Conservation (phyloP, 2,888 invertebrate genomes). For the Lepidochitona cinerea region DNA sequence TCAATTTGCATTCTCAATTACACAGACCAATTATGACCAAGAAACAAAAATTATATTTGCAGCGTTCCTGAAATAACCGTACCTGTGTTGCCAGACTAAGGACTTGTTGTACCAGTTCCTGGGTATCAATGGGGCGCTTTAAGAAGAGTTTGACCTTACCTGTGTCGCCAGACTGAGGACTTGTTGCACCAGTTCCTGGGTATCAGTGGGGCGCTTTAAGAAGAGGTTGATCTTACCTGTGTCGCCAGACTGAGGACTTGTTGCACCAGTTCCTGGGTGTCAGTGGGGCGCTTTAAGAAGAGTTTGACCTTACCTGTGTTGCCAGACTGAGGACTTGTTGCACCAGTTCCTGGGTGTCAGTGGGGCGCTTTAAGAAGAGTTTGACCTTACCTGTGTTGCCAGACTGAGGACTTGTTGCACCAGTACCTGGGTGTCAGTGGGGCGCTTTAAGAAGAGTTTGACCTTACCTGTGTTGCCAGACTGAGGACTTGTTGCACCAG, state of each 20-base stretch:
- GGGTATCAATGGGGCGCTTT: slow-evolving; percentile 97
- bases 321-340: slow-evolving; percentile 82
- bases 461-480: slow-evolving; percentile 77
- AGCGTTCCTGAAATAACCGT: too few relatives aligned
- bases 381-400: slow-evolving; percentile 95
- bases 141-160: slow-evolving; percentile 99
- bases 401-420: slow-evolving; percentile 86
- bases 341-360: slow-evolving; percentile 98
- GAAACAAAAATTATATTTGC: too few relatives aligned
- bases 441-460: slow-evolving; percentile 97
- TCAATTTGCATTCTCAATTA: too few relatives aligned
- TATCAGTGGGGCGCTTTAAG: slow-evolving; percentile 97
- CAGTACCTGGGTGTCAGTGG: slow-evolving; percentile 97
- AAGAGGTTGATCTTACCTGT: slow-evolving; percentile 88
- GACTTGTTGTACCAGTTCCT: slow-evolving; percentile 96
- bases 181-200: slow-evolving; percentile 98
- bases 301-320: slow-evolving; percentile 83
- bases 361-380: slow-evolving; percentile 96
- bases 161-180: slow-evolving; percentile 78
- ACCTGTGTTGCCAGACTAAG: slow-evolving; percentile 73
- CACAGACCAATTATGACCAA: too few relatives aligned
- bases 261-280: slow-evolving; percentile 98
- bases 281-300: slow-evolving; percentile 97
- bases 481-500: slow-evolving; percentile 89
- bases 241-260: slow-evolving; percentile 78